phyloP scores from a whole-genome alignment of 1,140 invertebrate species.

The Brachionus paranguensis region DNA sequence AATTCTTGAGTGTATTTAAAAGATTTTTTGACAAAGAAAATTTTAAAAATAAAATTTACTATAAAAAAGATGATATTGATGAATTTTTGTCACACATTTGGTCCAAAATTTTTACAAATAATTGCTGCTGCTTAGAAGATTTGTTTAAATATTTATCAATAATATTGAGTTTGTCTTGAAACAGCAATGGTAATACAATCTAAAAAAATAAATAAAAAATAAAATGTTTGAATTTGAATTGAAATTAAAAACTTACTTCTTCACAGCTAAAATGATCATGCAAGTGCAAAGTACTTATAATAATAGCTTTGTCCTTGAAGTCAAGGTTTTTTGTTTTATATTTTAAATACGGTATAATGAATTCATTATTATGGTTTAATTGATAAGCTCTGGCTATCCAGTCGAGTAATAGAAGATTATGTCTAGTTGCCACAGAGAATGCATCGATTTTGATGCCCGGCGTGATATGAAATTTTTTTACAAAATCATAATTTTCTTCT shows the following conservation, averaged over 20 bases:
- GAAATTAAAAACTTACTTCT: conserved; percentile 50
- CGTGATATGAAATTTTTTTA: conserved; percentile 34
- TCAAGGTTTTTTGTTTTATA: conserved; percentile 44
- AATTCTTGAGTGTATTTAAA: background rate
- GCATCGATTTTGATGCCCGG: conserved; percentile 43
- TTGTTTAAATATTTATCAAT: conserved; percentile 64
- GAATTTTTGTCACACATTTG: conserved; percentile 44
- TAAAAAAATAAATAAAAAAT: conserved; percentile 39
- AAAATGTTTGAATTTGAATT: background rate
- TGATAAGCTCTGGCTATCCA: conserved; percentile 45
- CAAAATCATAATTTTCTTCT: conserved; percentile 5
- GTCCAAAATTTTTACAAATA: conserved; percentile 63
- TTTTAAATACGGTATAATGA: conserved; percentile 44
- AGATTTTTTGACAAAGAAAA: background rate
- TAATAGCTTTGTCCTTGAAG: conserved; percentile 45
- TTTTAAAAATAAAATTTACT: background rate
- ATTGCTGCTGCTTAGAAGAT: conserved; percentile 60
- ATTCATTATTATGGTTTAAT: conserved; percentile 45
- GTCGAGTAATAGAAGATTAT: conserved; percentile 46
- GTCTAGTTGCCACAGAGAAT: conserved; percentile 43
- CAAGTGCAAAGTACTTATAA: conserved; percentile 60
- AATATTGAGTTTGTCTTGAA: conserved; percentile 66
- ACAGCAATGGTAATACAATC: conserved; percentile 65
- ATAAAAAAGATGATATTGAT: conserved; percentile 41
- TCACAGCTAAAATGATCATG: conserved; percentile 63